A percentile compares a stretch with the other conserved stretches of the same genome.
Conservation (phyloP, 2,797 vertebrate genomes). For the Uromys caudimaculatus region DNA sequence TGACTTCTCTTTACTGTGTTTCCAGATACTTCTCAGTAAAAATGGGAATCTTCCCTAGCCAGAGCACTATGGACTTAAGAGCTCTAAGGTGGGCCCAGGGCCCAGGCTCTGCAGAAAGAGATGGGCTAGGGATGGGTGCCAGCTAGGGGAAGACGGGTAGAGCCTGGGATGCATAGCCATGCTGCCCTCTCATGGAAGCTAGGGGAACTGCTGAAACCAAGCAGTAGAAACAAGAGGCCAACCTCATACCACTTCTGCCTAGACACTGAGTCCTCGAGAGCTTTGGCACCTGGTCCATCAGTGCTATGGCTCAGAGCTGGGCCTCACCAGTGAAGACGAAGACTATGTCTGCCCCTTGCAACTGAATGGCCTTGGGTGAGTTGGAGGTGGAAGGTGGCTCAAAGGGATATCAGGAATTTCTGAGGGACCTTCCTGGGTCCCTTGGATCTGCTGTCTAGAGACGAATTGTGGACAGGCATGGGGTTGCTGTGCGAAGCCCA, state of each 20-base stretch:
- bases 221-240: not conserved
- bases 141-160: not conserved
- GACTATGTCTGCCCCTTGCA: slow-evolving; percentile 95
- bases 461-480: not conserved
- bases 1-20: not conserved
- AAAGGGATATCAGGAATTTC: not conserved
- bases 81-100: not conserved
- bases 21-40: not conserved
- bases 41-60: not conserved
- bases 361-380: slow-evolving; percentile 95
- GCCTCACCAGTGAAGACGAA: slow-evolving; percentile 95
- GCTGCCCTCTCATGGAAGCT: slow-evolving; percentile 62
- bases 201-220: not conserved
- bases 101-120: not conserved
- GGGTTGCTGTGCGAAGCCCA: not conserved
- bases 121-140: too few species aligned
- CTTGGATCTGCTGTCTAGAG: not conserved
- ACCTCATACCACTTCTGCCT: not conserved
- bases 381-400: not conserved
- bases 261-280: slow-evolving; percentile 94
- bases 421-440: not conserved
- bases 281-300: slow-evolving; percentile 96
- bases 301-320: slow-evolving; percentile 95
- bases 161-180: rapidly evolving
- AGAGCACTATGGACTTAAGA: not conserved